Conservation (phyloP, 2,888 invertebrate species). For the Ornithoptera priamus region DNA sequence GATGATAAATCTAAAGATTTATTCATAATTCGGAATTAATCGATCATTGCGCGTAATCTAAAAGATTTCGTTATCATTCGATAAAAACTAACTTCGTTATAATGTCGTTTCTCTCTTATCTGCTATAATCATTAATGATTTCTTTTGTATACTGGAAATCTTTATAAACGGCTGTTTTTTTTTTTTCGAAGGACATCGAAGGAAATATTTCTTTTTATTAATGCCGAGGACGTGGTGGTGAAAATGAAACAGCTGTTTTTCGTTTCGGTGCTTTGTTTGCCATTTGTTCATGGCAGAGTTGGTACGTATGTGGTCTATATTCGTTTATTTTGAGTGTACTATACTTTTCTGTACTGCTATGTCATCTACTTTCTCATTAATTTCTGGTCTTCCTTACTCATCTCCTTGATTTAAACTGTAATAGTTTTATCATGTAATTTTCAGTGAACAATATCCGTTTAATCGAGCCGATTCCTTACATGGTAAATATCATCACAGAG, state of each 20-base stretch:
- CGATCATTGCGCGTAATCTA: too few relatives aligned
- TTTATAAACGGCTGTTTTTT: too few relatives aligned
- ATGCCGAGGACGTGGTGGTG: not conserved
- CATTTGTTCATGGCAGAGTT: not conserved
- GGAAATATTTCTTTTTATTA: too few relatives aligned
- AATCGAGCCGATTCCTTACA: slow-evolving; percentile 45
- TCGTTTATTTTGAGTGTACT: not conserved
- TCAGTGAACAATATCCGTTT: slow-evolving; percentile 51
- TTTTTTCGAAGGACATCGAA: too few relatives aligned
- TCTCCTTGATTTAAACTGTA: not conserved
- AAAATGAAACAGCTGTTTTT: slow-evolving; percentile 6
- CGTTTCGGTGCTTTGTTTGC: slow-evolving; percentile 5
- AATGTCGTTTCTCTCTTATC: too few relatives aligned
- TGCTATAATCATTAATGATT: too few relatives aligned
- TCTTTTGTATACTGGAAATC: too few relatives aligned
- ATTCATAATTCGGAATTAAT: too few relatives aligned
- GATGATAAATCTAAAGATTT: too few relatives aligned
- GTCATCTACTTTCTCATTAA: not conserved
- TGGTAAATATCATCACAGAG: slow-evolving; percentile 47
- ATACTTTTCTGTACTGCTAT: not conserved
- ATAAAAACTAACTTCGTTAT: too few relatives aligned
- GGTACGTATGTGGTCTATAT: slow-evolving; percentile 9
- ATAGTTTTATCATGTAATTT: slow-evolving; percentile 31
- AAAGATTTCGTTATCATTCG: too few relatives aligned
- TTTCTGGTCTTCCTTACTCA: too few relatives aligned